These are phyloP conservation scores for Phanerotoma sp. DNA, from an alignment of 2,888 invertebrate genomes.

Conservation along the genomic window DNA sequence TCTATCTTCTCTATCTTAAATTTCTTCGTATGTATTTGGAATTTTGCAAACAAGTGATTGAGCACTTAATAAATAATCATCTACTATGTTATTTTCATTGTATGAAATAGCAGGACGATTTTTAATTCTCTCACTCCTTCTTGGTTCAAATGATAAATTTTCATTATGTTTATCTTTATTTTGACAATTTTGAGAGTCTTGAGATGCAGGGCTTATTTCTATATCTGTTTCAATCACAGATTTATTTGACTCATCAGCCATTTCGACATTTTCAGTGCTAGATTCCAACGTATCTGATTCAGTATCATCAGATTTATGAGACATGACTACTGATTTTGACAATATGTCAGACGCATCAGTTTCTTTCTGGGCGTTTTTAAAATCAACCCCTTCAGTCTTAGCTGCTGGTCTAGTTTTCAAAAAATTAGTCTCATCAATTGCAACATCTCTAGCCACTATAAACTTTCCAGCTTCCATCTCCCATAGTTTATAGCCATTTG, in stretches of 20 bases:
- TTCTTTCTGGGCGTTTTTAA: not conserved
- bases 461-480: conserved; percentile 18
- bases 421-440: conserved; percentile 25
- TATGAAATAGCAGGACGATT: conserved; percentile 2
- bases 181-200: not conserved
- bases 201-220: not conserved
- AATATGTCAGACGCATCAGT: not conserved
- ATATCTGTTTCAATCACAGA: conserved; percentile 13
- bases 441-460: conserved; percentile 16
- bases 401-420: conserved; percentile 11
- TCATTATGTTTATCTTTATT: not conserved
- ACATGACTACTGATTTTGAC: not conserved
- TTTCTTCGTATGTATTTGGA: conserved; percentile 17
- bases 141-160: not conserved
- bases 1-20: conserved; percentile 21
- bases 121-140: conserved; percentile 21
- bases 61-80: not conserved
- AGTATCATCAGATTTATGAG: conserved; percentile 1
- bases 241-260: not conserved
- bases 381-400: conserved; percentile 5
- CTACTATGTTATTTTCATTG: conserved; percentile 1
- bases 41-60: conserved; percentile 7
- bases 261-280: not conserved
- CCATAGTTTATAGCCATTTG: conserved; percentile 27
- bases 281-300: conserved; percentile 12